Percentiles rank a stretch among this genome's conserved stretches.
Evolutionary conservation across 2,888 invertebrate genomes (phyloP).

Genomic region (Meteorus cinctellus): DNA sequence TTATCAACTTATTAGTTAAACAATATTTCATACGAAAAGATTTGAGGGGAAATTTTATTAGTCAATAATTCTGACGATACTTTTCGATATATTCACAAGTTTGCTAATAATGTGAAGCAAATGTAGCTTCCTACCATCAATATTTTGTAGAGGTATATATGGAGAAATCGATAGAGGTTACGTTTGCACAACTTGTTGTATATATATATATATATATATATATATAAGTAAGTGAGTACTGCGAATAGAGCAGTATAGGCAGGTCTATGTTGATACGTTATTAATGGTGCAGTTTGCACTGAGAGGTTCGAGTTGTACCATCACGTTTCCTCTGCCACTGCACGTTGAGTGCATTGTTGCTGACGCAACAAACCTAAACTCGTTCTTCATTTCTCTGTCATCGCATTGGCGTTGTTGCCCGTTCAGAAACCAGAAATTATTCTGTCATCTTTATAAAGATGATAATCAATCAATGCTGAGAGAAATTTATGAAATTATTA

Average conservation of each 20-base stretch:
- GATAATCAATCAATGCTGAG: no score
- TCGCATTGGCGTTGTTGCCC: background rate
- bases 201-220: background rate
- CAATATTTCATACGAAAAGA: no score
- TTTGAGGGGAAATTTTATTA: no score
- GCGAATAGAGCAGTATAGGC: conserved; percentile 8
- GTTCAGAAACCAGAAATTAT: no score
- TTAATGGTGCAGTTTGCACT: conserved; percentile 12
- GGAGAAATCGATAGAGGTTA: conserved; percentile 2
- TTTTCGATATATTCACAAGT: background rate
- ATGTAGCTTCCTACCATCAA: background rate
- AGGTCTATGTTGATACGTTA: conserved; percentile 1
- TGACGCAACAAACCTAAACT: conserved; percentile 10
- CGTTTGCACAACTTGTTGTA: background rate
- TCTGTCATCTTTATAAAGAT: no score
- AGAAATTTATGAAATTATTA: no score
- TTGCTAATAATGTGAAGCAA: conserved; percentile 5
- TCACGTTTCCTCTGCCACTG: background rate
- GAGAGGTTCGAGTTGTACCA: background rate
- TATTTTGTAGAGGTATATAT: background rate
- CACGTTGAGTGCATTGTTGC: background rate
- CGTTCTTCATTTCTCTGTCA: background rate
- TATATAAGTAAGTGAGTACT: background rate
- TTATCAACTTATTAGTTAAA: no score
- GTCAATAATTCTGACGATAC: no score